These are phyloP conservation scores for Acrossocheilus fasciatus DNA, from an alignment of 2,797 vertebrate genomes.

Conservation along the genomic window DNA sequence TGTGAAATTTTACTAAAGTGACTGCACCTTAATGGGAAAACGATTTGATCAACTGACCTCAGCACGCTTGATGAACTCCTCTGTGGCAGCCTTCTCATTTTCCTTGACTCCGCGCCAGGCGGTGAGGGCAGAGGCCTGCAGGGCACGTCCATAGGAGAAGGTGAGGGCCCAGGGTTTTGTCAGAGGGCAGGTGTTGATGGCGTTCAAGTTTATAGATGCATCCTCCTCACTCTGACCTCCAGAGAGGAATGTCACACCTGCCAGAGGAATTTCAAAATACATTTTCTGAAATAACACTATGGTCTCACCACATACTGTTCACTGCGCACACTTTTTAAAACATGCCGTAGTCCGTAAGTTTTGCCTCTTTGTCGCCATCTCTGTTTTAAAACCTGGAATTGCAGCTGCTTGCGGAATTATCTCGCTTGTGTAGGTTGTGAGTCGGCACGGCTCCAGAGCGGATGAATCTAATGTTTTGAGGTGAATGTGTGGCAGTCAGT, in stretches of 20 bases:
- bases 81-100: conserved; percentile 87
- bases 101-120: conserved; percentile 89
- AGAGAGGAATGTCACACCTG: conserved; percentile 96
- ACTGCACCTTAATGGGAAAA: background rate
- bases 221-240: conserved; percentile 99
- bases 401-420: too few relatives aligned
- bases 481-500: too few relatives aligned
- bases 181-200: conserved; percentile 92
- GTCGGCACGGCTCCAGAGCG: too few relatives aligned
- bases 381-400: too few relatives aligned
- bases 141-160: conserved; percentile 95
- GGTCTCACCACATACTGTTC: background rate
- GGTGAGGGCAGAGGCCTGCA: conserved; percentile 93
- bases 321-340: background rate
- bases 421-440: too few relatives aligned
- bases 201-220: conserved; percentile 93
- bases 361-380: too few relatives aligned
- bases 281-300: background rate
- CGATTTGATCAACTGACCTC: conserved; percentile 78
- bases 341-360: too few relatives aligned
- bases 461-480: too few relatives aligned
- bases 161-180: conserved; percentile 94
- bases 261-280: conserved; percentile 24
- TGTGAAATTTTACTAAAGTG: background rate
- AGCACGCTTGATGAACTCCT: conserved; percentile 93